These are phyloP conservation scores for Apis mellifera DNA, from an alignment of 1,140 invertebrate species.

Conservation along the genomic window Amel_HAv3.1 CM009931.2:23353501-23354000, in stretches of 20 bases:
- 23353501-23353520: not conserved
- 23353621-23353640: constrained; percentile 54
- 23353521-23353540: not conserved
- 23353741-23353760: constrained; percentile 35
- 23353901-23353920: not conserved
- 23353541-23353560: not conserved
- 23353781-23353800: constrained; percentile 29
- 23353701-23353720: constrained; percentile 37
- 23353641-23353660: constrained; percentile 23
- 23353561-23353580: not conserved
- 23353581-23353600: constrained; percentile 10
- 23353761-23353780: constrained; percentile 32
- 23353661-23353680: constrained; percentile 29
- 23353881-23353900: not conserved
- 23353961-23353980: not conserved
- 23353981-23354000: not conserved
- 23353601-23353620: constrained; percentile 29
- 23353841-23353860: not conserved
- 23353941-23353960: not conserved
- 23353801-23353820: constrained; percentile 13
- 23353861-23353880: not conserved
- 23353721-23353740: constrained; percentile 56
- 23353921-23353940: not conserved
- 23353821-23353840: constrained; percentile 19
- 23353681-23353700: constrained; percentile 25